phyloP scores from a whole-genome alignment of 2,797 vertebrate species.

The Artibeus lituratus region DNA sequence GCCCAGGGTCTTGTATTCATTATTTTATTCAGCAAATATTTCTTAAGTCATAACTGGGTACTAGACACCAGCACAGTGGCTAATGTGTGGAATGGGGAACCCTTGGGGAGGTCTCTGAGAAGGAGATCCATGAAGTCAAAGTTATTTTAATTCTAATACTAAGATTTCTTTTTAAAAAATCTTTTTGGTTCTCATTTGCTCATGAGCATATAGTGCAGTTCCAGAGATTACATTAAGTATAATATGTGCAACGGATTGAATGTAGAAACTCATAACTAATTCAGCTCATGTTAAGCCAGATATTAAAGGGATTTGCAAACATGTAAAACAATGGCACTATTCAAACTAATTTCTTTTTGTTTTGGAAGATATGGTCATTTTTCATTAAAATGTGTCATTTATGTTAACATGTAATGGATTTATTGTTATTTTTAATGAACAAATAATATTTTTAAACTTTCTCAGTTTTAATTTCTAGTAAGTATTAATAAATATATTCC shows the following conservation, averaged over 20 bases:
- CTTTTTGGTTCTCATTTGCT: not conserved
- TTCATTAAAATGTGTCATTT: conserved; percentile 18
- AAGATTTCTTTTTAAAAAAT: not conserved
- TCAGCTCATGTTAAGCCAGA: not conserved
- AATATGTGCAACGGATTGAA: not conserved
- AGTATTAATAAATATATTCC: not conserved
- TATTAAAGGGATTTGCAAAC: not conserved
- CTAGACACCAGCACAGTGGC: not conserved
- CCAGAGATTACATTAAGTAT: not conserved
- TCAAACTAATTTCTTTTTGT: conserved; percentile 4
- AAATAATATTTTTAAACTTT: conserved; percentile 8
- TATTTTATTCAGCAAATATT: not conserved
- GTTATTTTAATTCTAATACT: not conserved
- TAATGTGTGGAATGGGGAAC: not conserved
- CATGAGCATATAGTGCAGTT: not conserved
- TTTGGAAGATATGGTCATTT: not conserved
- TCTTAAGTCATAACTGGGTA: not conserved
- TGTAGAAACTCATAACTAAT: conserved; percentile 24
- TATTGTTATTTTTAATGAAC: not conserved
- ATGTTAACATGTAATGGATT: not conserved
- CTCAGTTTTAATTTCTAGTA: conserved; percentile 31
- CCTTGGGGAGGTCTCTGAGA: not conserved
- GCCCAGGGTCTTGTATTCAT: not conserved
- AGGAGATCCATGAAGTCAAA: not conserved
- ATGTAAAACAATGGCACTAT: not conserved